Evolutionary conservation across 2,113 vertebrate species (phyloP).

Genomic region (Elachura formosa): DNA sequence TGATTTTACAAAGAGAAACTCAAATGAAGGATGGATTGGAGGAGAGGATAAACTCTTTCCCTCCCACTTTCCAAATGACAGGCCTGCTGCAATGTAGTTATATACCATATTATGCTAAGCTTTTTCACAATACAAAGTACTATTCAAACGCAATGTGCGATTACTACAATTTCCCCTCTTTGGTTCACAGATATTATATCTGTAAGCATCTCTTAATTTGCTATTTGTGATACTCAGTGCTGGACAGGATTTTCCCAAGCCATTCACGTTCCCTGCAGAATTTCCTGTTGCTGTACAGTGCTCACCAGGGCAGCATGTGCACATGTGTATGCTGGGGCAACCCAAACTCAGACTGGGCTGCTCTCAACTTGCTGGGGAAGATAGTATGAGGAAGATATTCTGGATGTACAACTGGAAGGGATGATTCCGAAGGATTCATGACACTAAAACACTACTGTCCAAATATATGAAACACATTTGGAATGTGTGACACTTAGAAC

Average conservation of each 20-base stretch:
- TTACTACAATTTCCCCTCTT: constrained; percentile 22
- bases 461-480: background rate
- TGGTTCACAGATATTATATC: background rate
- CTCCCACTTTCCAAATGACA: background rate
- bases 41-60: background rate
- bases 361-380: background rate
- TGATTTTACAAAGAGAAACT: constrained; percentile 4
- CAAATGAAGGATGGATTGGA: background rate
- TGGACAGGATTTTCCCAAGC: background rate
- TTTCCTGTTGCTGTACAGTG: background rate
- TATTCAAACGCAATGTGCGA: constrained; percentile 33
- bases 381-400: background rate
- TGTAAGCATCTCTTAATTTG: constrained; percentile 19
- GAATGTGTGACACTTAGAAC: background rate
- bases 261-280: background rate
- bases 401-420: background rate
- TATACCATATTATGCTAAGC: background rate
- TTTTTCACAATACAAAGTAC: constrained; percentile 16
- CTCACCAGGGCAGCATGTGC: background rate
- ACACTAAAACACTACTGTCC: background rate
- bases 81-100: background rate
- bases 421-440: background rate
- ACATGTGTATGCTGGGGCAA: background rate
- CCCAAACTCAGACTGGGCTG: background rate
- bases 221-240: background rate